These are phyloP conservation scores for Cancer borealis DNA, from an alignment of 2,888 invertebrate species.

Conservation along the genomic window DNA sequence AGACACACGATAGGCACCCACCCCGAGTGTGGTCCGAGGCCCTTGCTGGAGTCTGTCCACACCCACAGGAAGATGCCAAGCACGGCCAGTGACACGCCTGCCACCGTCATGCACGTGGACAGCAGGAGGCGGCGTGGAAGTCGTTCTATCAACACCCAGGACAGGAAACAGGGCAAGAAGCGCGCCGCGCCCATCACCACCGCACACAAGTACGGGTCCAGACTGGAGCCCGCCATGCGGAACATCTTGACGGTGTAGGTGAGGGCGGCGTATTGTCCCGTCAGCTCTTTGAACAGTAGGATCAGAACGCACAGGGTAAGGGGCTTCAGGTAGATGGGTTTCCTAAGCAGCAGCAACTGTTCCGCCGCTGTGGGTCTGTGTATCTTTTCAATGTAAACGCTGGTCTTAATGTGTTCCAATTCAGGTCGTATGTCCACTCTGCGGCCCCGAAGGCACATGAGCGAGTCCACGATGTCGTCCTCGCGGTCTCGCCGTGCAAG, in stretches of 20 bases:
- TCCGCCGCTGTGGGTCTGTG: slow-evolving; percentile 42
- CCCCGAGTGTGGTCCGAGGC: slow-evolving; percentile 50
- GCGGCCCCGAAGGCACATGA: slow-evolving; percentile 88
- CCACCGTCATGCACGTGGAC: slow-evolving; percentile 90
- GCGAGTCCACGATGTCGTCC: slow-evolving; percentile 86
- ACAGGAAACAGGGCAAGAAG: slow-evolving; percentile 89
- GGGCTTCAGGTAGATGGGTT: slow-evolving; percentile 47
- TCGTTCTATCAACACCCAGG: slow-evolving; percentile 90
- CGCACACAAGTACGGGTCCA: slow-evolving; percentile 90
- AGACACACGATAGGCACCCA: slow-evolving; percentile 90
- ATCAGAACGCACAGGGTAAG: slow-evolving; percentile 29
- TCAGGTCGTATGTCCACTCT: slow-evolving; percentile 86
- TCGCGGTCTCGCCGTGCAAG: slow-evolving; percentile 83
- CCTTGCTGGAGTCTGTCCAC: slow-evolving; percentile 83
- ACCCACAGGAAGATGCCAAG: slow-evolving; percentile 92
- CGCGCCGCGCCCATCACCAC: slow-evolving; percentile 92
- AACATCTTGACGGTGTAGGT: slow-evolving; percentile 66
- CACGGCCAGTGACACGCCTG: slow-evolving; percentile 91
- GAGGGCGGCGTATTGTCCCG: slow-evolving; percentile 64
- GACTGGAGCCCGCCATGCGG: slow-evolving; percentile 79
- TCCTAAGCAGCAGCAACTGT: slow-evolving; percentile 56
- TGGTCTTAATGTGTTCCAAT: slow-evolving; percentile 86
- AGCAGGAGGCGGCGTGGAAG: slow-evolving; percentile 90
- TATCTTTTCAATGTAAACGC: slow-evolving; percentile 81
- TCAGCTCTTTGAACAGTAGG: slow-evolving; percentile 66